A percentile compares a stretch with the other conserved stretches of the same genome.
phyloP scores from a whole-genome alignment of 1,140 invertebrate genomes.

The Hormaphis cornu region DNA sequence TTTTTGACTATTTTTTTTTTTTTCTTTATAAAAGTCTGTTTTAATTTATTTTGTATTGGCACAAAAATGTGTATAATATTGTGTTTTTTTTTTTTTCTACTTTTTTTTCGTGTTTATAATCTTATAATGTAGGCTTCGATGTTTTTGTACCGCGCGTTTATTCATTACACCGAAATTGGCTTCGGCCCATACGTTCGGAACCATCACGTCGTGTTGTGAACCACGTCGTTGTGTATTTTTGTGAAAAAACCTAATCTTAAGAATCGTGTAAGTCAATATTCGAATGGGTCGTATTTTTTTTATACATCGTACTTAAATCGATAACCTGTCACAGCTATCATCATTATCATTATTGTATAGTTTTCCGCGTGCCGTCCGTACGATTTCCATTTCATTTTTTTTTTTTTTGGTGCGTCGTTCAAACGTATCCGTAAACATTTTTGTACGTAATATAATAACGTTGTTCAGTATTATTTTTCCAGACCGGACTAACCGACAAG shows the following conservation, averaged over 20 bases:
- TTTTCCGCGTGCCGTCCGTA: neutral
- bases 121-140: conserved; percentile 7
- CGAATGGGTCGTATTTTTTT: conserved; percentile 23
- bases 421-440: too few relatives aligned
- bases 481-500: neutral
- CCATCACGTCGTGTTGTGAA: neutral
- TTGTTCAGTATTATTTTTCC: neutral
- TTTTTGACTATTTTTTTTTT: conserved; percentile 5
- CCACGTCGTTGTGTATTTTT: neutral
- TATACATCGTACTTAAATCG: conserved; percentile 17
- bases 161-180: too few relatives aligned
- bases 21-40: conserved; percentile 19
- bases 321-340: too few relatives aligned
- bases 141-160: neutral
- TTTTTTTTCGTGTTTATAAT: neutral
- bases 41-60: conserved; percentile 12
- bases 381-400: neutral
- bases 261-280: neutral
- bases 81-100: neutral
- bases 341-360: neutral
- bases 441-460: too few relatives aligned
- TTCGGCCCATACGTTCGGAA: too few relatives aligned
- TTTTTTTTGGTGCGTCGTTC: too few relatives aligned
- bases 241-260: neutral
- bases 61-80: neutral